Evolutionary conservation across 35 echinoderm and acorn worm species (phyloP).

Genomic region (Ptychodera flava): DNA sequence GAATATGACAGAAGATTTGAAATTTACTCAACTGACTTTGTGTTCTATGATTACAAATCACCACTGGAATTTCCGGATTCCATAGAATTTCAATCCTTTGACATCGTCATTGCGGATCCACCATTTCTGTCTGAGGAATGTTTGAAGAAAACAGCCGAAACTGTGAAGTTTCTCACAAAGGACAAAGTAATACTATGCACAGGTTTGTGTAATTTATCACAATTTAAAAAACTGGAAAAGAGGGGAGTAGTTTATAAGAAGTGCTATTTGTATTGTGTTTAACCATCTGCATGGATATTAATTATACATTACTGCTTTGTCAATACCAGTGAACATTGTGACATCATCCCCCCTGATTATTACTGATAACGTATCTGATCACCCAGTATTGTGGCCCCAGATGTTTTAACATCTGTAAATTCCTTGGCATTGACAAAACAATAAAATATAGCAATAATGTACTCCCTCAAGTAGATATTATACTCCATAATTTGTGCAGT

Average conservation of each 20-base stretch:
- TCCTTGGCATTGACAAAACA: no score
- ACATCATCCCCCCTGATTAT: no score
- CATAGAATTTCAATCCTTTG: constrained; percentile 39
- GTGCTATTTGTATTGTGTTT: constrained; percentile 3
- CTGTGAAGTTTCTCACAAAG: constrained; percentile 47
- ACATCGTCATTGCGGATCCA: constrained; percentile 64
- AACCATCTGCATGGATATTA: no score
- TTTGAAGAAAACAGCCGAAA: constrained; percentile 37
- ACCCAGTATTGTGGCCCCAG: no score
- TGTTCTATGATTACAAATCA: constrained; percentile 66
- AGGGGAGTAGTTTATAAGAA: background rate
- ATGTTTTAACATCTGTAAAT: no score
- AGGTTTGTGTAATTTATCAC: constrained; percentile 19
- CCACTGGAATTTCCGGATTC: constrained; percentile 38
- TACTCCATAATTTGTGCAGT: no score
- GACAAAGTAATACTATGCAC: constrained; percentile 63
- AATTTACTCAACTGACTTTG: constrained; percentile 43
- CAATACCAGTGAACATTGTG: no score
- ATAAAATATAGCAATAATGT: no score
- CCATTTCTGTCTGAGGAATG: constrained; percentile 52
- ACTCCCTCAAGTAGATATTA: no score
- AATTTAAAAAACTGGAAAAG: no score
- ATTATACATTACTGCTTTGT: no score
- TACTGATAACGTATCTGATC: no score
- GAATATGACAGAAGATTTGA: constrained; percentile 65